Percentiles rank a stretch among this genome's conserved stretches.
These are phyloP conservation scores for Orius laevigatus DNA, from an alignment of 1,140 invertebrate species.

Conservation along the genomic window DNA sequence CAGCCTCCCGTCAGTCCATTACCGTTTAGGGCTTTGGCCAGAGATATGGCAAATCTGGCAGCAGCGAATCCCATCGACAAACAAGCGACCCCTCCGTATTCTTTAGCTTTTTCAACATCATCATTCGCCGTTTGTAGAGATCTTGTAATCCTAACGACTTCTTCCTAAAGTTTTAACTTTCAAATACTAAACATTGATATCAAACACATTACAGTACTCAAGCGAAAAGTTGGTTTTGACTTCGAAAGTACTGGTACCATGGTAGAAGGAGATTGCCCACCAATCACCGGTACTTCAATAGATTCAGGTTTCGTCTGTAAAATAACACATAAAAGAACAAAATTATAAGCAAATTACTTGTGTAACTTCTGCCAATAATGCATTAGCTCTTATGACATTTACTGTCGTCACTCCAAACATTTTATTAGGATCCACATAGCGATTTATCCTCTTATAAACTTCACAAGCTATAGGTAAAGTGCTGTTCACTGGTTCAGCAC, in stretches of 20 bases:
- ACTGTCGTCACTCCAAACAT: slow-evolving; percentile 95
- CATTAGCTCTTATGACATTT: slow-evolving; percentile 85
- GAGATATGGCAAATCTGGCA: slow-evolving; percentile 21
- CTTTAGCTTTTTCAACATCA: slow-evolving; percentile 19
- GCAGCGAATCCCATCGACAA: slow-evolving; percentile 33
- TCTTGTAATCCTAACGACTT: slow-evolving; percentile 22
- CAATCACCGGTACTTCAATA: slow-evolving; percentile 84
- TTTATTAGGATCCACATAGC: slow-evolving; percentile 73
- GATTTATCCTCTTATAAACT: slow-evolving; percentile 75
- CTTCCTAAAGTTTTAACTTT: slow-evolving; percentile 23
- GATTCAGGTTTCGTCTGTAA: slow-evolving; percentile 40
- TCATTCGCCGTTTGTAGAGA: slow-evolving; percentile 25
- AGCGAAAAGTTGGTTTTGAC: slow-evolving; percentile 53
- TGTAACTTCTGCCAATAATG: slow-evolving; percentile 68
- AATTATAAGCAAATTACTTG: slow-evolving; percentile 24
- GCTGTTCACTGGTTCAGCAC: slow-evolving; percentile 64
- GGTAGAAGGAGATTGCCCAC: slow-evolving; percentile 95
- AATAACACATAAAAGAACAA: background rate
- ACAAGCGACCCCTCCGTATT: slow-evolving; percentile 22
- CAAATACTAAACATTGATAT: background rate
- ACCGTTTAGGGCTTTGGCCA: slow-evolving; percentile 9
- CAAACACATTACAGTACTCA: slow-evolving; percentile 39
- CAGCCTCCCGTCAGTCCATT: background rate
- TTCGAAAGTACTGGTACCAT: slow-evolving; percentile 94
- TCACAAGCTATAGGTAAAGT: slow-evolving; percentile 95